phyloP scores from a whole-genome alignment of 2,888 invertebrate genomes.

The Latheticus oryzae region DNA sequence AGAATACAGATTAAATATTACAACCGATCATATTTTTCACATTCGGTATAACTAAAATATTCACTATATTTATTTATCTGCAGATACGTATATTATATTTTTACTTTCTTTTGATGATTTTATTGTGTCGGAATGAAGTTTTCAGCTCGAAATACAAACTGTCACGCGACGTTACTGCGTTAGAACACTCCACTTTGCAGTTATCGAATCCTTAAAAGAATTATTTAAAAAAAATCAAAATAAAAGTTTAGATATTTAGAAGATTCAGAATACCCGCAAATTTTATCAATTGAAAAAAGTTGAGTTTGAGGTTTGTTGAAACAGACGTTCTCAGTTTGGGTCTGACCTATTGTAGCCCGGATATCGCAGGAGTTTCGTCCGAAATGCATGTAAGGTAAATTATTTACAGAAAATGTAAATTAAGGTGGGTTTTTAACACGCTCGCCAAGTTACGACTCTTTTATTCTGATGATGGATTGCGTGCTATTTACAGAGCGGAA shows the following conservation, averaged over 20 bases:
- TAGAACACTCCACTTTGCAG: constrained; percentile 15
- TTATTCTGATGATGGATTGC: constrained; percentile 52
- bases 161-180: constrained; percentile 27
- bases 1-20: too few relatives aligned
- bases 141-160: constrained; percentile 17
- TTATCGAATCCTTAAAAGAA: constrained; percentile 23
- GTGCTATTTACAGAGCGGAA: constrained; percentile 51
- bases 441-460: constrained; percentile 52
- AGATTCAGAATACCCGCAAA: too few relatives aligned
- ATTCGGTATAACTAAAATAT: too few relatives aligned
- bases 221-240: too few relatives aligned
- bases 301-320: too few relatives aligned
- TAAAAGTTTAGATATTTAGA: too few relatives aligned
- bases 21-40: too few relatives aligned
- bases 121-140: constrained; percentile 5
- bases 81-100: too few relatives aligned
- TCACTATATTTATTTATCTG: too few relatives aligned
- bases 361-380: constrained; percentile 22
- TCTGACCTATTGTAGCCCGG: constrained; percentile 16
- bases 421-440: constrained; percentile 47
- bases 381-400: constrained; percentile 28
- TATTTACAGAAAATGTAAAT: constrained; percentile 54
- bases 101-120: too few relatives aligned
- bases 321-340: too few relatives aligned
- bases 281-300: too few relatives aligned